Conservation (phyloP, 1,140 invertebrate species). For the Philotrypesis tridentata region DNA sequence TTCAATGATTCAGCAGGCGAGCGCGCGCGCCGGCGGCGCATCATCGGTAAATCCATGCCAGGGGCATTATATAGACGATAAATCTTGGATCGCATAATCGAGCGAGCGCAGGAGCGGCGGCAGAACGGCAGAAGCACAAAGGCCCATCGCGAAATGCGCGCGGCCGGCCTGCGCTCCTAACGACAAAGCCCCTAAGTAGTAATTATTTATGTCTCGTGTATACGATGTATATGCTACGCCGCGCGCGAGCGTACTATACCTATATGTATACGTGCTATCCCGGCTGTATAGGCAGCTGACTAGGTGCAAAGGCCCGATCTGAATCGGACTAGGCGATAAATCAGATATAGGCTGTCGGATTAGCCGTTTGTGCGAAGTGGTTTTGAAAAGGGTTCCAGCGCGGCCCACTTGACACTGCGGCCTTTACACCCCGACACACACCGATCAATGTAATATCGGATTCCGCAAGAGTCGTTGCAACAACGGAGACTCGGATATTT, state of each 20-base stretch:
- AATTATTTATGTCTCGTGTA: constrained; percentile 63
- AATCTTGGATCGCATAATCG: constrained; percentile 59
- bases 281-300: too few relatives aligned
- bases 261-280: too few relatives aligned
- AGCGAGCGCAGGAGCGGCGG: too few relatives aligned
- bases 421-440: neutral
- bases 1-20: constrained; percentile 59
- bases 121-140: constrained; percentile 51
- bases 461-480: neutral
- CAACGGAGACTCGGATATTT: neutral
- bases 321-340: constrained; percentile 61
- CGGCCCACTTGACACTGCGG: too few relatives aligned
- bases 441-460: constrained; percentile 8
- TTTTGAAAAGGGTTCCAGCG: neutral
- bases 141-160: constrained; percentile 46
- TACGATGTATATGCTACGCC: constrained; percentile 25
- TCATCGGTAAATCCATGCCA: constrained; percentile 20
- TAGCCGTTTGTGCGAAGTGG: neutral
- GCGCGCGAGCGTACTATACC: too few relatives aligned
- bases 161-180: constrained; percentile 44
- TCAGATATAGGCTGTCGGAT: constrained; percentile 59
- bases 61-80: constrained; percentile 53
- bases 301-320: constrained; percentile 36
- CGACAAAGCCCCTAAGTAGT: constrained; percentile 65
- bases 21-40: neutral